These are phyloP conservation scores for Atherinosoma microstoma DNA, from an alignment of 2,797 vertebrate genomes.

Conservation along the genomic window DNA sequence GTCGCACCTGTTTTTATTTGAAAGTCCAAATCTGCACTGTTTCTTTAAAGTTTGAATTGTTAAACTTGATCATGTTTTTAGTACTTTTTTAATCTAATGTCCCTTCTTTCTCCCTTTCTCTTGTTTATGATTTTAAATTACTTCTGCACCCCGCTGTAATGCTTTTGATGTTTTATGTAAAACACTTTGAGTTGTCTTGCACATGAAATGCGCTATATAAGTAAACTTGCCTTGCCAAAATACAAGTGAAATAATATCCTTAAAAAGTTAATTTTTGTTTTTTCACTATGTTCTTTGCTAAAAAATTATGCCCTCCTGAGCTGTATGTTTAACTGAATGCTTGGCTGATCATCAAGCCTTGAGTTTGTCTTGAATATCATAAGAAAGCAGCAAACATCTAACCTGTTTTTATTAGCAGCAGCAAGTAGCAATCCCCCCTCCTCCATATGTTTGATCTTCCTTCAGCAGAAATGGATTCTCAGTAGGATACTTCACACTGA, in stretches of 20 bases:
- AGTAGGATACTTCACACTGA: background rate
- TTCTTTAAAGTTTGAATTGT: too few species aligned
- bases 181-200: too few species aligned
- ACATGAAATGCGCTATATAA: too few species aligned
- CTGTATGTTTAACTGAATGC: background rate
- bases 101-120: too few species aligned
- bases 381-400: background rate
- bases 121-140: too few species aligned
- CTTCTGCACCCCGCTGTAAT: too few species aligned
- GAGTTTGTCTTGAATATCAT: background rate
- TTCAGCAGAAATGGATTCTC: background rate
- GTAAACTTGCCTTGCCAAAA: too few species aligned
- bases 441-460: background rate
- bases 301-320: background rate
- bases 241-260: background rate
- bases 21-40: too few species aligned
- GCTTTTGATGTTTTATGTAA: too few species aligned
- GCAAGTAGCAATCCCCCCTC: background rate
- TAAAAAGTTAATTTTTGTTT: background rate
- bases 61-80: too few species aligned
- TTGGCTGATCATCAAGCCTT: background rate
- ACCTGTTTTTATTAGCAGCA: background rate
- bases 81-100: too few species aligned
- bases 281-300: background rate
- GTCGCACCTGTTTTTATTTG: too few species aligned